Base-by-base conservation (phyloP, 2,888 invertebrate species). In the Trachelus troglodyta region DNA sequence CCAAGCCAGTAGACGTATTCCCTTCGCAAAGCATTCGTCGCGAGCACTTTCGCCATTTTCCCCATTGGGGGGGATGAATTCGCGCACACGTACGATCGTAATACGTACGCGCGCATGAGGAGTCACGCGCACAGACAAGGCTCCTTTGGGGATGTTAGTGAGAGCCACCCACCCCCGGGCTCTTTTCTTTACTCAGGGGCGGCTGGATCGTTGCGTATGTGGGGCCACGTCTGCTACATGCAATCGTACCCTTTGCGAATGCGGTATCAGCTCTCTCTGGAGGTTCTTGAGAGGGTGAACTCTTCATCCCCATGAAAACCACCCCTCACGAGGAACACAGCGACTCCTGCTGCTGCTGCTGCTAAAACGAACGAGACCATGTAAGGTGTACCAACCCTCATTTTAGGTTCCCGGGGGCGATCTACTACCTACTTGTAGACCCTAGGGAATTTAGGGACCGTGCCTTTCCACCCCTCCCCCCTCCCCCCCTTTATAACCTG, bases 241-340 rank as follows among this genome's bases (percentile, higher is more conserved):
- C 74, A 74, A 34, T 74, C 74, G 74, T 74, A 74, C 74, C 74
- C 74, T 74, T 74, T 74, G 74, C 74, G 74, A 74, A 74, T 74
- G 74, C 74, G 74, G 74, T 74, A 74, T 74, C 74, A 74, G 74
- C 74, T 74, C 74, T 74, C 74, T 74, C 31, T 34, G 34, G 56
- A 56, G 56, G 56, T 56, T 56, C 56, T 56, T 23, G 56, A 56
- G 56, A 56, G 56, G 56, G 56, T 23, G 56, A 23, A 56, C 23
- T 56, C 9, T 23, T 56, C 56, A 9, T 56, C 56, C 56, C 56
- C 56, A 56, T 56, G 56, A 56, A 56, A 56, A 23, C 56, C 56
- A 56, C 23, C 56, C 23, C 56, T 56, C 56, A 23, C 56, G 23
- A 56, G 56, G 23, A 56, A 56, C 23, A 56, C 56, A 56, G 56